A percentile compares a stretch with the other conserved stretches of the same genome.
These are phyloP conservation scores for Drosophila athabasca DNA, from an alignment of 1,140 invertebrate genomes.

Conservation along the genomic window DNA sequence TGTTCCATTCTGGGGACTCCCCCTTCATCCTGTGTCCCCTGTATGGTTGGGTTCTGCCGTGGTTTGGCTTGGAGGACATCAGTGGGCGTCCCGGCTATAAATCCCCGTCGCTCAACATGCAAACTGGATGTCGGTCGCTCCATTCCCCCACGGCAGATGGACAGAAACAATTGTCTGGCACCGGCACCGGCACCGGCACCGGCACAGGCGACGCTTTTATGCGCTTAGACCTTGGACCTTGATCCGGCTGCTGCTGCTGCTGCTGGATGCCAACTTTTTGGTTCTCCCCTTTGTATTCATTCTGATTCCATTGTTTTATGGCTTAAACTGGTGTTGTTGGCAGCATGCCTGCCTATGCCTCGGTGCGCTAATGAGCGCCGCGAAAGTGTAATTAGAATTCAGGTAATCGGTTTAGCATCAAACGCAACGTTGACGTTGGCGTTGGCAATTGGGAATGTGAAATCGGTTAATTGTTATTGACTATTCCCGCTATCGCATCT, in stretches of 20 bases:
- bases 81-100: conserved; percentile 64
- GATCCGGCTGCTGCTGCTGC: too few relatives aligned
- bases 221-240: conserved; percentile 25
- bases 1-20: neutral
- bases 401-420: conserved; percentile 62
- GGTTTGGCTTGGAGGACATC: conserved; percentile 9
- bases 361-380: conserved; percentile 51
- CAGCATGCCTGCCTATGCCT: neutral
- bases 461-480: conserved; percentile 8
- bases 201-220: conserved; percentile 44
- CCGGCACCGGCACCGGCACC: too few relatives aligned
- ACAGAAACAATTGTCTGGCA: conserved; percentile 11
- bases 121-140: conserved; percentile 19
- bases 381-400: conserved; percentile 69
- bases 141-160: neutral
- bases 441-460: neutral
- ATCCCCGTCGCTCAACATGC: conserved; percentile 73
- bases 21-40: conserved; percentile 17
- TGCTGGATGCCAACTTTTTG: too few relatives aligned
- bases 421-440: neutral
- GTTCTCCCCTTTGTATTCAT: neutral
- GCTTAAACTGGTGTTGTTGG: conserved; percentile 14
- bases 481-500: too few relatives aligned
- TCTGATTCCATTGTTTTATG: conserved; percentile 20
- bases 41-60: conserved; percentile 6